Evolutionary conservation across 2,888 invertebrate species (phyloP), one percentile per base, ranked within the genome.

Genomic region (Mythimna albipuncta): DNA sequence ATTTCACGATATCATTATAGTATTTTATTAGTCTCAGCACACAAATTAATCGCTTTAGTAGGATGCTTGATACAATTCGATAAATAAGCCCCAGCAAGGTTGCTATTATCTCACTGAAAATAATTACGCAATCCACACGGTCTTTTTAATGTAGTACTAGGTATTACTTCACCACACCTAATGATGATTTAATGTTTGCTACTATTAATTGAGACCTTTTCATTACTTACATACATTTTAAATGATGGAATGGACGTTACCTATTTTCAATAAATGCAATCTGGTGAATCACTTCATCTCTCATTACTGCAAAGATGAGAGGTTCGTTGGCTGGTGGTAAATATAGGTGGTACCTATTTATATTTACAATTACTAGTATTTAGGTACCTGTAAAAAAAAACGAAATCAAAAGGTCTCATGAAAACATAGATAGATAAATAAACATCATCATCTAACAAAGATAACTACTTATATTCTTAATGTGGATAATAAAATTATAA

Each of bases 1-100:
- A 89, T 91, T 91, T 90, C 91, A 92, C 90, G 91, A 89, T 92
- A 92, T 87, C 87, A 85, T 89, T 87, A 85, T 78, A 80, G 74
- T 89, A 87, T 85, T 89, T 88, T 88, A 90, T 88, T 87, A 85
- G 85, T 79, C 79, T 77, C 69, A 82, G 72, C 68, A 81, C 84
- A 87, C 79, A 85, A 87, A 86, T 87, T 87, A 91, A 88, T 91
- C 84, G 79, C 83, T 85, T 81, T 81, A 81, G 81, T 87, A 67
- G 74, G 63, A 68, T 83, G 81, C 85, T 85, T 86, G 67, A 69
- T 80, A 82, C 87, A 77, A 80, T 85, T 84, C 69, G 89, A 89
- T 90, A 90, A 88, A 84, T 80, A 84, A 83, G 76, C 72, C 78
- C 73, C 75, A 74, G 71, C 88, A 91, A 91, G 89, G 88, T 90